Evolutionary conservation across 2,797 vertebrate species (phyloP).

Genomic region (Hoplostethus atlanticus): DNA sequence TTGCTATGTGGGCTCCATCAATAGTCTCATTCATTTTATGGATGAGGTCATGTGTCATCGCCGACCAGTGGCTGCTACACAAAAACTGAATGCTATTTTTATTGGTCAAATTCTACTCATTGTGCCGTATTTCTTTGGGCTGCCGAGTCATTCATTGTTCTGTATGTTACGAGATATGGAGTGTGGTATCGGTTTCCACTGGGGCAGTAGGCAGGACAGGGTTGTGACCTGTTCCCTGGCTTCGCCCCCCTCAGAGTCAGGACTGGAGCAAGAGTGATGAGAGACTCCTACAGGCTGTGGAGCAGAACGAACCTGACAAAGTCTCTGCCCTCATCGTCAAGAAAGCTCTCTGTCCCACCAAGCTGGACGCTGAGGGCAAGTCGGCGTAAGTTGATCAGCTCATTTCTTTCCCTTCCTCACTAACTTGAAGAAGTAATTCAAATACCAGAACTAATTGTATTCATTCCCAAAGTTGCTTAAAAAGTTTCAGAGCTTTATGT

Average conservation of each 20-base stretch:
- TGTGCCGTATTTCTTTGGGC: not conserved
- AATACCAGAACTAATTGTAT: not conserved
- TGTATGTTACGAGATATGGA: conserved; percentile 26
- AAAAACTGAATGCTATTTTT: not conserved
- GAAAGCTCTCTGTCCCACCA: conserved; percentile 94
- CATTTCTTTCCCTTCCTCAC: not conserved
- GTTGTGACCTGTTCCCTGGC: conserved; percentile 55
- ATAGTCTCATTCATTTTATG: not conserved
- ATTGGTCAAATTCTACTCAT: not conserved
- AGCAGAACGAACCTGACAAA: conserved; percentile 94
- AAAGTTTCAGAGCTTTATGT: not conserved
- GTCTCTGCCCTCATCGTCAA: conserved; percentile 92
- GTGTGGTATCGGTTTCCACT: conserved; percentile 38
- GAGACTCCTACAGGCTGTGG: conserved; percentile 94
- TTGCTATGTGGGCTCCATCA: not conserved
- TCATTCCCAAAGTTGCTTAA: not conserved
- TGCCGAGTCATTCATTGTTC: conserved; percentile 18
- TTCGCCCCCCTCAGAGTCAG: conserved; percentile 85
- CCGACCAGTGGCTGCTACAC: not conserved
- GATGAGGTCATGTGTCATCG: not conserved
- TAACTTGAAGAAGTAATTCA: not conserved
- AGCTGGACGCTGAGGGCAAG: conserved; percentile 94
- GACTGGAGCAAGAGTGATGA: conserved; percentile 98
- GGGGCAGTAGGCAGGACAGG: not conserved
- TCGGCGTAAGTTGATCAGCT: conserved; percentile 90